Percentiles rank a stretch among this genome's conserved stretches.
Evolutionary conservation across 2,888 invertebrate species (phyloP).

Genomic region (Acleris sparsana): DNA sequence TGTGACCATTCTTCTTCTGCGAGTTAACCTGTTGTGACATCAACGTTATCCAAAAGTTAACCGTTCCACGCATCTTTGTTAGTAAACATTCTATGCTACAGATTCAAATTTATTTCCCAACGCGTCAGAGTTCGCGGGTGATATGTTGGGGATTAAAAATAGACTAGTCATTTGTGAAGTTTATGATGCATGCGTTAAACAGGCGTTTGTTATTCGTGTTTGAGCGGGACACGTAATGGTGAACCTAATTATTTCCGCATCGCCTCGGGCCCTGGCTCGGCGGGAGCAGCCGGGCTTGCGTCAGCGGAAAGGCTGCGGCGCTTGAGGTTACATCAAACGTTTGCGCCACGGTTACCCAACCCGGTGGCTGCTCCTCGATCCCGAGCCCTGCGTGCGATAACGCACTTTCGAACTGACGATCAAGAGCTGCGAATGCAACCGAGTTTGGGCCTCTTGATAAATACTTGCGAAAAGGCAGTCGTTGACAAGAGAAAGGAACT

Average conservation of each 20-base stretch:
- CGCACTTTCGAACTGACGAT: slow-evolving; percentile 11
- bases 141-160: slow-evolving; percentile 36
- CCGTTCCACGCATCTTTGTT: slow-evolving; percentile 27
- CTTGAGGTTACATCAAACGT: slow-evolving; percentile 72
- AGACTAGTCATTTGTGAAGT: slow-evolving; percentile 31
- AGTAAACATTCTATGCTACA: slow-evolving; percentile 29
- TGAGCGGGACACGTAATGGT: slow-evolving; percentile 48
- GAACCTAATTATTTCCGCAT: slow-evolving; percentile 71
- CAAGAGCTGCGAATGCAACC: slow-evolving; percentile 13
- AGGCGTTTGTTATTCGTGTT: slow-evolving; percentile 28
- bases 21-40: slow-evolving; percentile 32
- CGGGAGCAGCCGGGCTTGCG: slow-evolving; percentile 66
- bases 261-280: slow-evolving; percentile 51
- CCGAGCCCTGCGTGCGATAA: slow-evolving; percentile 36
- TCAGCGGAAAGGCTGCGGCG: slow-evolving; percentile 77
- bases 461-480: slow-evolving; percentile 9
- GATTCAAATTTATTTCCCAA: slow-evolving; percentile 30
- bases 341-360: slow-evolving; percentile 68
- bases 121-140: slow-evolving; percentile 34
- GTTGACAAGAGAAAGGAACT: slow-evolving; percentile 11
- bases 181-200: slow-evolving; percentile 33
- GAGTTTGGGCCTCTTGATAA: slow-evolving; percentile 2
- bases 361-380: slow-evolving; percentile 46
- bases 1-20: neutral
- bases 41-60: slow-evolving; percentile 18